A percentile compares a stretch with the other conserved stretches of the same genome.
phyloP scores from a whole-genome alignment of 23 tunicate species.

The Trididemnum miniatum region DNA sequence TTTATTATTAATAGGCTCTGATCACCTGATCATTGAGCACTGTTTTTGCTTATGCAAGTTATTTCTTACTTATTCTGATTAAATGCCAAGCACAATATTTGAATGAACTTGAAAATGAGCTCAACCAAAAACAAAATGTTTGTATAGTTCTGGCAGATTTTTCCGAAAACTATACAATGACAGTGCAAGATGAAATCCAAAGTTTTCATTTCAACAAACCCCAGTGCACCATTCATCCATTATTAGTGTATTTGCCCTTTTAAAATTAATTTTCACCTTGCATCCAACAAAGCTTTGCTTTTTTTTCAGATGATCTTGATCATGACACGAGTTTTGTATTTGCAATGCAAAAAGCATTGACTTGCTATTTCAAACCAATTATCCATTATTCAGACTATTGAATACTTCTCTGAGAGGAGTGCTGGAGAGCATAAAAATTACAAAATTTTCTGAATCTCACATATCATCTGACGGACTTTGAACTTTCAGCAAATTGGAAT shows the following conservation, averaged over 20 bases:
- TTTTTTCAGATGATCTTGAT: conserved; percentile 27
- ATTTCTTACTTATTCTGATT: too few species aligned
- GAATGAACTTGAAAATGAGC: conserved; percentile 9
- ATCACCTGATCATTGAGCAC: too few species aligned
- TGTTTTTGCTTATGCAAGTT: too few species aligned
- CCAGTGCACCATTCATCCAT: conserved; percentile 23
- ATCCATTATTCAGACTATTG: conserved; percentile 10
- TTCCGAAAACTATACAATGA: conserved; percentile 28
- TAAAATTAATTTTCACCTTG: not conserved
- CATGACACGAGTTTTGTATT: conserved; percentile 28
- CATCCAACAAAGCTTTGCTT: conserved; percentile 13
- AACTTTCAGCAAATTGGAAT: conserved; percentile 18
- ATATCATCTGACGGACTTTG: conserved; percentile 10
- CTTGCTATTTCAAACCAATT: not conserved
- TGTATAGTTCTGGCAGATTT: conserved; percentile 32
- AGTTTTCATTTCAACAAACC: conserved; percentile 29
- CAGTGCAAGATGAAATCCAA: conserved; percentile 38
- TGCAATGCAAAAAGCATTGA: conserved; percentile 13
- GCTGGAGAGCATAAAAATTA: conserved; percentile 15
- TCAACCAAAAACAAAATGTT: not conserved
- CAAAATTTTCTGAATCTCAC: conserved; percentile 15
- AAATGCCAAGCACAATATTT: conserved; percentile 34
- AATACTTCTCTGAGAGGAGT: conserved; percentile 12
- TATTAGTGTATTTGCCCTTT: not conserved
- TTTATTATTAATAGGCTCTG: too few species aligned